These are phyloP conservation scores for Muscina levida DNA, from an alignment of 2,888 invertebrate genomes.

Conservation along the genomic window DNA sequence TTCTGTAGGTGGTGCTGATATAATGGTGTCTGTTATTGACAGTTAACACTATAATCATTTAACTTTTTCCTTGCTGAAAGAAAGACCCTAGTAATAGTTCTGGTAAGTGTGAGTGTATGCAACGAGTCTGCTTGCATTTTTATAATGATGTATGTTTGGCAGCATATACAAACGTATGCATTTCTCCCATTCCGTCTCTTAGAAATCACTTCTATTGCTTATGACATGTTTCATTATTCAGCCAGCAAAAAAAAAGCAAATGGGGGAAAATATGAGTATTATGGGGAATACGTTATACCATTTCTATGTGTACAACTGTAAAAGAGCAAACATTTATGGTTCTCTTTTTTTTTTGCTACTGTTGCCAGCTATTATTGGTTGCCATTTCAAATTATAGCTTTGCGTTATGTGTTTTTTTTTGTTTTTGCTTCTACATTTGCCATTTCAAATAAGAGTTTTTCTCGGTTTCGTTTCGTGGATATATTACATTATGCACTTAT, in stretches of 20 bases:
- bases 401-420: slow-evolving; percentile 21
- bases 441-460: not conserved
- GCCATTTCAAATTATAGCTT: slow-evolving; percentile 63
- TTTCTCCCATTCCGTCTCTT: not conserved
- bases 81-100: not conserved
- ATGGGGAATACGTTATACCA: slow-evolving; percentile 47
- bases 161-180: not conserved
- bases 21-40: slow-evolving; percentile 62
- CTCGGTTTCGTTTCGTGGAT: not conserved
- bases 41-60: slow-evolving; percentile 66
- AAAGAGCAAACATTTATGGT: slow-evolving; percentile 43
- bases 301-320: slow-evolving; percentile 41
- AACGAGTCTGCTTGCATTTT: slow-evolving; percentile 19
- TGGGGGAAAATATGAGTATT: slow-evolving; percentile 37
- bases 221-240: slow-evolving; percentile 63
- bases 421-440: not conserved
- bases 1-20: slow-evolving; percentile 38
- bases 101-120: not conserved
- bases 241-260: slow-evolving; percentile 19
- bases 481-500: slow-evolving; percentile 50
- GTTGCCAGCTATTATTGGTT: slow-evolving; percentile 52
- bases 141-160: slow-evolving; percentile 30
- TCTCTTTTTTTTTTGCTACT: slow-evolving; percentile 16
- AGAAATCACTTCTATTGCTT: slow-evolving; percentile 35
- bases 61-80: slow-evolving; percentile 38